Evolutionary conservation across 2,888 invertebrate genomes (phyloP), one percentile per base, ranked within the genome.

Genomic region (Leptogaster cylindrica): DNA sequence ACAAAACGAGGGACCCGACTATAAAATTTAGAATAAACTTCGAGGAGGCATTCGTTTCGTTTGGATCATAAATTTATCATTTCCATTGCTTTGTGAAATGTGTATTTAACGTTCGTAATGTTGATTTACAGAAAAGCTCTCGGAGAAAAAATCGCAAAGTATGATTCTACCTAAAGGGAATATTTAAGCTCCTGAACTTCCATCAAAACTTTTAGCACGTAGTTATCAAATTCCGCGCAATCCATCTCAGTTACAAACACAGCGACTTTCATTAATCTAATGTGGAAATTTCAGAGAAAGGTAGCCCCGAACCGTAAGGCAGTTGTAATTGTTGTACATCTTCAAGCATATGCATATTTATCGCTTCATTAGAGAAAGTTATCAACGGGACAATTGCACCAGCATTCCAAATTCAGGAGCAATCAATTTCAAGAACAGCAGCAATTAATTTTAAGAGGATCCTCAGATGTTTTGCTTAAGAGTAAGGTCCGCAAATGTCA

Each of bases 181-280:
- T n/a, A n/a, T n/a, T n/a, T n/a, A n/a, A n/a, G n/a, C n/a, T n/a
- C n/a, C n/a, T n/a, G n/a, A n/a, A n/a, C n/a, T n/a, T n/a, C n/a
- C n/a, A n/a, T n/a, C n/a, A n/a, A n/a, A n/a, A n/a, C n/a, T n/a
- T n/a, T n/a, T n/a, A n/a, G n/a, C n/a, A n/a, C n/a, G n/a, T n/a
- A 10, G n/a, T 20, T 46, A 25, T 16, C 23, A 46, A 46, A 46
- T 46, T 46, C 7, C 16, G 20, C 20, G 46, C 46, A 46, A 46
- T 46, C 20, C n/a, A 20, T 46, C 50, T 31, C 1, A 5, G 25
- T 25, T 50, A 10, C 27, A n/a, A 16, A 50, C 3, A 23, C 48
- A 20, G 33, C 18, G 33, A 31, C 31, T 52, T n/a, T 10, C 33
- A 52, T 52, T 52, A 52, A 52, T 52, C 33, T 33, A 52, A 52